phyloP scores from a whole-genome alignment of 2,113 vertebrate species.

The Hiodon alosoides region DNA sequence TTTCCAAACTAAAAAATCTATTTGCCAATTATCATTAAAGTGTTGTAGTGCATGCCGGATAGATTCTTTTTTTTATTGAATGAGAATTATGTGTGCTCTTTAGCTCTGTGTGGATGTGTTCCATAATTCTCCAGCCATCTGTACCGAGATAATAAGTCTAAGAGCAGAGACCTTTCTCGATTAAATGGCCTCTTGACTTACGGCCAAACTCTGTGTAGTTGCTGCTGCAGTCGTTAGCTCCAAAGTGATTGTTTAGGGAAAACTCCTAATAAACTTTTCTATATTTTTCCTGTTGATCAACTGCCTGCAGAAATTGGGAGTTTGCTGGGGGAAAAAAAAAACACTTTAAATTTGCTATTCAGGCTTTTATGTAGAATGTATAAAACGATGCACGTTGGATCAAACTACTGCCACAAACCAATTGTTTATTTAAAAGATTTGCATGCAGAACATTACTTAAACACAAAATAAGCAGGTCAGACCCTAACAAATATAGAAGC shows the following conservation, averaged over 20 bases:
- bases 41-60: background rate
- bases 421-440: no score
- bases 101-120: background rate
- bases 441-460: no score
- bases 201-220: background rate
- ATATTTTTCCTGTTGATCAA: no score
- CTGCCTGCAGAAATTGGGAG: no score
- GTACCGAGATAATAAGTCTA: background rate
- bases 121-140: background rate
- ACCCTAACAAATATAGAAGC: no score
- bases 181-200: background rate
- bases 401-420: no score
- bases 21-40: constrained; percentile 26
- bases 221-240: background rate
- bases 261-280: no score
- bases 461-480: no score
- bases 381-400: no score
- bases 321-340: no score
- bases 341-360: background rate
- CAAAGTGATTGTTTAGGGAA: no score
- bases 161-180: background rate
- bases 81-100: background rate
- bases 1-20: constrained; percentile 8
- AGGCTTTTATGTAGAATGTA: background rate
- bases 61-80: constrained; percentile 16